Conservation (phyloP, 2,797 vertebrate genomes). For the Hoplostethus atlanticus region DNA sequence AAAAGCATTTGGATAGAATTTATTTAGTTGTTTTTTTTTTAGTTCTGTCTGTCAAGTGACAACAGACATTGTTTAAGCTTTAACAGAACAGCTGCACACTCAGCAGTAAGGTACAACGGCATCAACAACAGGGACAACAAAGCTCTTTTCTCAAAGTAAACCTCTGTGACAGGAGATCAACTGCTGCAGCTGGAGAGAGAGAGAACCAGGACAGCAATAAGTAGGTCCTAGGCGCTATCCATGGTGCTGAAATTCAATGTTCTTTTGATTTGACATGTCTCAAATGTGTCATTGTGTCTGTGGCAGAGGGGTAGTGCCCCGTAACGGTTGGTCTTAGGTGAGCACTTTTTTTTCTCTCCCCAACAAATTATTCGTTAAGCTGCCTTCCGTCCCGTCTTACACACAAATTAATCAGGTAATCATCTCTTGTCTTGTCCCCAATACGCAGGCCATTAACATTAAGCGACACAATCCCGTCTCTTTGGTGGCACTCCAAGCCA, state of each 20-base stretch:
- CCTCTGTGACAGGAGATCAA: neutral
- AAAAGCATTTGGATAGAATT: neutral
- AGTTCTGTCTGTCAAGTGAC: neutral
- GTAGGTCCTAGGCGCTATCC: conserved; percentile 20
- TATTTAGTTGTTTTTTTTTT: neutral
- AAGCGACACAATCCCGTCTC: conserved; percentile 44
- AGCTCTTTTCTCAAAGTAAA: conserved; percentile 2
- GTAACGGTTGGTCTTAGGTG: conserved; percentile 29
- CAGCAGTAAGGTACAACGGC: neutral
- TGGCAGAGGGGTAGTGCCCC: conserved; percentile 19
- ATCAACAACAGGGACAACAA: conserved; percentile 9
- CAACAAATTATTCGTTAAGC: conserved; percentile 24
- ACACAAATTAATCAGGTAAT: conserved; percentile 68
- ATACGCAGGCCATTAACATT: conserved; percentile 57
- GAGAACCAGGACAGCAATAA: neutral
- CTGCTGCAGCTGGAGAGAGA: neutral
- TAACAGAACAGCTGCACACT: conserved; percentile 6
- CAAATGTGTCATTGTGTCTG: conserved; percentile 6
- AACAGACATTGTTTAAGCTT: neutral
- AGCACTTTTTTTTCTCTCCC: conserved; percentile 16
- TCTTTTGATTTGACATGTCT: neutral
- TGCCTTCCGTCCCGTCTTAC: conserved; percentile 31
- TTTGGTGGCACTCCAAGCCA: conserved; percentile 47
- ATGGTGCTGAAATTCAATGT: conserved; percentile 35
- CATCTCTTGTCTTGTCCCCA: conserved; percentile 62